Base-by-base conservation (phyloP, 2,113 vertebrate species). In the Ariopsis seemanni region DNA sequence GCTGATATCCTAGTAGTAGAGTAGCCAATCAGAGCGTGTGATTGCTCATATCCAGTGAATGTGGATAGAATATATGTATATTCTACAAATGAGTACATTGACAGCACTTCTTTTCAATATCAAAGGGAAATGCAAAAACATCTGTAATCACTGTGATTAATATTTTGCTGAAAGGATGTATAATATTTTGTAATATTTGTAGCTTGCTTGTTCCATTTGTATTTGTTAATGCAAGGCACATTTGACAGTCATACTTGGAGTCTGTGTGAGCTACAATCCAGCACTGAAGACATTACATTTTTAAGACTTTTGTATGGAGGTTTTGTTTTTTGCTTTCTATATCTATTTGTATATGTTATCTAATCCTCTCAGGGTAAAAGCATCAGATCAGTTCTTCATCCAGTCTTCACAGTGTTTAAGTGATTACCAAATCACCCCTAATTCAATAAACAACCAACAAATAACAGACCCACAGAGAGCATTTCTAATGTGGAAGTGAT, bases 331-430 rank as follows among this genome's bases (percentile, higher is more conserved):
- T n/a, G 22, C 53, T 75, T 25, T 74, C 69, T n/a, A 8, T 60
- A 75, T 53, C 71, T 86, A 60, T 86, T 87, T 89, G 87, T 84
- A 48, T 91, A 57, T 90, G 69, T 90, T 91, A 91, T 92, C 53
- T 92, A 86, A 91, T 92, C 86, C 91, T 94, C 94, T 95, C 94
- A 95, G 94, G 94, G 94, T 92, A 86, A 93, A 90, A 85, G 67
- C 72, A 90, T 87, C 74, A 57, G 65, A 55, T 90, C 53, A 85
- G 82, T 71, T 89, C 15, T 65, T 77, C 83, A 58, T 83, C 86
- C 27, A 58, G 60, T 15, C 50, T 63, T 71, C 4, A 53, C 60
- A 30, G 22, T 74, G 57, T 77, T 34, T n/a, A 18, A 67, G 55
- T 48, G 42, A 57, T 65, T 67, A 52, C 53, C 27, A 74, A 67